Percentiles rank a stretch among this genome's conserved stretches.
Conservation (phyloP, 2,113 vertebrate species). For the Hydrochoerus hydrochaeris region DNA sequence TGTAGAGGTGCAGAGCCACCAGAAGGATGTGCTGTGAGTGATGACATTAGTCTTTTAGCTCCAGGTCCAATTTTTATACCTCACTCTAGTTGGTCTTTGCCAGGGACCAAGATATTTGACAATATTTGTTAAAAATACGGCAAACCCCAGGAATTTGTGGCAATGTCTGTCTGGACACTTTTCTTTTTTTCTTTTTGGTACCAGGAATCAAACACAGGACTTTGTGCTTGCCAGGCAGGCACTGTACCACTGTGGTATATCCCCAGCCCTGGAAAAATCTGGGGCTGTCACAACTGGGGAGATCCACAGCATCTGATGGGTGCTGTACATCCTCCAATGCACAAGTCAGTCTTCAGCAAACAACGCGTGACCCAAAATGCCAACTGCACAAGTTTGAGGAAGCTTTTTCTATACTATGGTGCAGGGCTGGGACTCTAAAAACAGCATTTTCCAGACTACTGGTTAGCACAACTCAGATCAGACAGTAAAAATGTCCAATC, state of each 20-base stretch:
- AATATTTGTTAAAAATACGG: neutral
- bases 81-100: neutral
- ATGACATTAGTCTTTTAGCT: neutral
- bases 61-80: neutral
- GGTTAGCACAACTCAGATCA: neutral
- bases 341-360: neutral
- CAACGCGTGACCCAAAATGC: neutral
- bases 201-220: no score
- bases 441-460: neutral
- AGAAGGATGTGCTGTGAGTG: neutral
- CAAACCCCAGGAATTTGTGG: neutral
- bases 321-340: neutral
- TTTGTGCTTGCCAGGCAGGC: no score
- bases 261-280: neutral
- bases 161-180: no score
- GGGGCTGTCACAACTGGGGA: neutral
- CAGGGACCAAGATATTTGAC: neutral
- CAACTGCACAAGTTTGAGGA: neutral
- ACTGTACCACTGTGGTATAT: no score
- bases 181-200: no score
- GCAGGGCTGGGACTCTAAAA: neutral
- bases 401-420: neutral
- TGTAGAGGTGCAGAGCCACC: no score
- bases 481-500: neutral
- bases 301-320: neutral